Percentiles rank a stretch among this genome's conserved stretches.
phyloP scores from a whole-genome alignment of 2,797 vertebrate genomes.

The Tachyglossus aculeatus region DNA sequence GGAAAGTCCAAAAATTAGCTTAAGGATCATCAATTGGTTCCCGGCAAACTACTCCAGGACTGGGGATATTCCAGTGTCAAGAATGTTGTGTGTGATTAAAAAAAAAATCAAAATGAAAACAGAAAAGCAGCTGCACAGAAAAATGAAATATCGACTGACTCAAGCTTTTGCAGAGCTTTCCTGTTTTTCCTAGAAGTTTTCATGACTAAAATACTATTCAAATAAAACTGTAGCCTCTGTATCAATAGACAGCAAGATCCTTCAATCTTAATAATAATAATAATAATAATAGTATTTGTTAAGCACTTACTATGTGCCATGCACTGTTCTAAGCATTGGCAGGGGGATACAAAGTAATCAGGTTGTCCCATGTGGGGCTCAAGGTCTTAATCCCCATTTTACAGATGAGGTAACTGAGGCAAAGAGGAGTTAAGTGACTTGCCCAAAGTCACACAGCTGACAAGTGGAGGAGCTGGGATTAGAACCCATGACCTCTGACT shows the following conservation, averaged over 20 bases:
- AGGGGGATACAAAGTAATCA: too few species aligned
- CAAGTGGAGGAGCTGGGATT: too few species aligned
- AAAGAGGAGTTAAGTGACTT: too few species aligned
- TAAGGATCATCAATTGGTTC: neutral
- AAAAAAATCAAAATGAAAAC: slow-evolving; percentile 42
- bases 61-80: slow-evolving; percentile 24
- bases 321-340: too few species aligned
- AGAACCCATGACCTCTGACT: too few species aligned
- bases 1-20: neutral
- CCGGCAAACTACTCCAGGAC: slow-evolving; percentile 21
- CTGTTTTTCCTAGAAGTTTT: slow-evolving; percentile 61
- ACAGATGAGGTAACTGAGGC: too few species aligned
- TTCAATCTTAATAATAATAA: too few species aligned
- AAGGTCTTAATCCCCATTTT: too few species aligned
- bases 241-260: slow-evolving; percentile 58
- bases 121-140: slow-evolving; percentile 15
- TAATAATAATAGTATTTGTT: too few species aligned
- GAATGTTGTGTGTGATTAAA: slow-evolving; percentile 20
- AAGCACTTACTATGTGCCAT: too few species aligned
- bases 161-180: slow-evolving; percentile 49
- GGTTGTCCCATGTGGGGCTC: too few species aligned
- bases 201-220: slow-evolving; percentile 36
- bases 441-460: too few species aligned
- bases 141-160: slow-evolving; percentile 41
- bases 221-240: slow-evolving; percentile 24